phyloP scores from a whole-genome alignment of 53 echinoderm and acorn worm species.

The Paracentrotus lividus region DNA sequence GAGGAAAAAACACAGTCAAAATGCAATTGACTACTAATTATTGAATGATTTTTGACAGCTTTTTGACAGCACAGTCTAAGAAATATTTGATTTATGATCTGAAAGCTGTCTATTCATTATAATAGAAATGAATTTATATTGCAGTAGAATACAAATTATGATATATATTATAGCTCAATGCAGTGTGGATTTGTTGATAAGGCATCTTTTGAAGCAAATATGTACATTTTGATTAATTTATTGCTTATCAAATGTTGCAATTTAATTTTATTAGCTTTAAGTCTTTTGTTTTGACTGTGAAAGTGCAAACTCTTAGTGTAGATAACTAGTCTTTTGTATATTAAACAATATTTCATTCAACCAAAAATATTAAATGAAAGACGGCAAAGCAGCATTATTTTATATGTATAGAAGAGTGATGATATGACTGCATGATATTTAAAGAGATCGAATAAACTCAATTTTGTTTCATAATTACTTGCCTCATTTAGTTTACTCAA shows the following conservation, averaged over 20 bases:
- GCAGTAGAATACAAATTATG: conserved; percentile 26
- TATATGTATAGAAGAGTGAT: conserved; percentile 12
- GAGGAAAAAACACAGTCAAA: no score
- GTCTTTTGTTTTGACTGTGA: conserved; percentile 29
- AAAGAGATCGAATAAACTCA: background rate
- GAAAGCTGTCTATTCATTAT: background rate
- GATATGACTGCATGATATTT: background rate
- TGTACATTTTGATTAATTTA: conserved; percentile 55
- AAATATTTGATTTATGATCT: background rate
- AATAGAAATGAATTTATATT: background rate
- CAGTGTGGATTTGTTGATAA: background rate
- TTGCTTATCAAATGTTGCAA: conserved; percentile 6
- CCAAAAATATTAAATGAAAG: background rate
- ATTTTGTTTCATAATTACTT: background rate
- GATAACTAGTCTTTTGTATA: conserved; percentile 18
- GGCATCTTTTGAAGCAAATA: background rate
- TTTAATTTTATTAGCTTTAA: conserved; percentile 15
- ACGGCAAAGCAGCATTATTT: background rate
- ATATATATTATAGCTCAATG: background rate
- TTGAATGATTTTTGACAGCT: background rate
- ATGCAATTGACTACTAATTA: no score
- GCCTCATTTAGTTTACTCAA: background rate
- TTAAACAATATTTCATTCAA: background rate
- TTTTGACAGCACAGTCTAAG: background rate
- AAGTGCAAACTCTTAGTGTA: conserved; percentile 5